Percentiles rank a stretch among this genome's conserved stretches.
Conservation (phyloP, 2,888 invertebrate genomes). For the Lottia gigantea region DNA sequence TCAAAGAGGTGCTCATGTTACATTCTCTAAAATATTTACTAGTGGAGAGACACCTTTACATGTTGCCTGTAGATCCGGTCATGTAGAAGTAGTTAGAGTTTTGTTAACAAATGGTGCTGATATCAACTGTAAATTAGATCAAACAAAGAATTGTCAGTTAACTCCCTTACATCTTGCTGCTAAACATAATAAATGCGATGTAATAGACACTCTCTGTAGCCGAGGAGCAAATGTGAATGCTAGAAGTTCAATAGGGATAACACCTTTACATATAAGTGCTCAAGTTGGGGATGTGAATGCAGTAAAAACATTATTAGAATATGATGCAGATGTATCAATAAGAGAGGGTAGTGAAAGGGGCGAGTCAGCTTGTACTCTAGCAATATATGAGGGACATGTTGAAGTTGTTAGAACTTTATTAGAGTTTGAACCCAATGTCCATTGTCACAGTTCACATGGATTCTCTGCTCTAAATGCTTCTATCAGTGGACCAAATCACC, state of each 20-base stretch:
- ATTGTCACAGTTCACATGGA: background rate
- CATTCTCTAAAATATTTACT: conserved; percentile 23
- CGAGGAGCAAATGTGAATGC: conserved; percentile 17
- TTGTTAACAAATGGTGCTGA: conserved; percentile 35
- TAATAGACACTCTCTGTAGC: conserved; percentile 30
- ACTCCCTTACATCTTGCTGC: conserved; percentile 42
- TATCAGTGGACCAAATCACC: conserved; percentile 35
- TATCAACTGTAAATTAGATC: conserved; percentile 35
- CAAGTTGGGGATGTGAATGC: background rate
- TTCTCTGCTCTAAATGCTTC: conserved; percentile 28
- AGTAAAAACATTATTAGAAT: background rate
- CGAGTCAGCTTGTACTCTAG: background rate
- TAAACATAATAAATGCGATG: conserved; percentile 32
- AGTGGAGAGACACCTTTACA: conserved; percentile 32
- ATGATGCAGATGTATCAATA: background rate
- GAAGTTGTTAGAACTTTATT: conserved; percentile 32
- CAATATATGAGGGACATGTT: background rate
- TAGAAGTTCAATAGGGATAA: background rate
- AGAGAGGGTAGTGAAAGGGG: background rate
- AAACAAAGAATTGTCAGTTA: conserved; percentile 33
- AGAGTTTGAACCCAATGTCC: conserved; percentile 13
- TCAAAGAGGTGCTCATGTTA: conserved; percentile 32
- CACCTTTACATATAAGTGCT: conserved; percentile 14
- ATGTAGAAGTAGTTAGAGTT: conserved; percentile 24
- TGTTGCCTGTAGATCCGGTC: conserved; percentile 37